A percentile compares a stretch with the other conserved stretches of the same genome.
These are phyloP conservation scores for Cecidostiba fungosa DNA, from an alignment of 2,888 invertebrate species.

Conservation along the genomic window DNA sequence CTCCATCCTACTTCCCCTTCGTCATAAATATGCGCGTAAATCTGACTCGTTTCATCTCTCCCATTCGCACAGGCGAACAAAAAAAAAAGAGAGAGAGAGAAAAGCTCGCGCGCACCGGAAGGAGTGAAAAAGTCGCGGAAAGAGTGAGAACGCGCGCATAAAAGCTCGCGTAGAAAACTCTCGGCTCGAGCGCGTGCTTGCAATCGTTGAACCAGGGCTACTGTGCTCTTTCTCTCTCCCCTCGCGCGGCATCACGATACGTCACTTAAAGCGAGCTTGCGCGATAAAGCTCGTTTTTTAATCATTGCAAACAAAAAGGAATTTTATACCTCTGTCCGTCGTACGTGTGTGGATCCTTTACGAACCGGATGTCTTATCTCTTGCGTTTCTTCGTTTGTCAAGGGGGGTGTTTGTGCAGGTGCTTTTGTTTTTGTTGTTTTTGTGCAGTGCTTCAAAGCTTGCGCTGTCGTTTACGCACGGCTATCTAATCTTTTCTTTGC, in stretches of 20 bases:
- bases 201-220: conserved; percentile 43
- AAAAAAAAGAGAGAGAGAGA: not conserved
- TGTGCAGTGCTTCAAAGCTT: conserved; percentile 6
- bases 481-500: conserved; percentile 18
- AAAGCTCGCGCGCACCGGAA: not conserved
- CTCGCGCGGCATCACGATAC: conserved; percentile 27
- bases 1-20: not conserved
- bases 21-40: conserved; percentile 8
- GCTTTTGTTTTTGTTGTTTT: not conserved
- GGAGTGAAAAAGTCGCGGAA: not conserved
- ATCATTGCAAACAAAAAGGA: conserved; percentile 53
- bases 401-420: not conserved
- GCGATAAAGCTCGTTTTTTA: conserved; percentile 59
- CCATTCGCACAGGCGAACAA: not conserved
- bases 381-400: not conserved
- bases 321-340: not conserved
- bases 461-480: conserved; percentile 2
- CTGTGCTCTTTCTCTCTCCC: not conserved
- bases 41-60: conserved; percentile 4
- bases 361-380: not conserved
- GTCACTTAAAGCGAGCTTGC: conserved; percentile 40
- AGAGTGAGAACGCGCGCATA: not conserved
- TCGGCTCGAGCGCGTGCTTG: conserved; percentile 42
- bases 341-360: not conserved
- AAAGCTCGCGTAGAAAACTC: conserved; percentile 47